Conservation (phyloP, 2,797 vertebrate genomes). For the Leptatherina wallacei region DNA sequence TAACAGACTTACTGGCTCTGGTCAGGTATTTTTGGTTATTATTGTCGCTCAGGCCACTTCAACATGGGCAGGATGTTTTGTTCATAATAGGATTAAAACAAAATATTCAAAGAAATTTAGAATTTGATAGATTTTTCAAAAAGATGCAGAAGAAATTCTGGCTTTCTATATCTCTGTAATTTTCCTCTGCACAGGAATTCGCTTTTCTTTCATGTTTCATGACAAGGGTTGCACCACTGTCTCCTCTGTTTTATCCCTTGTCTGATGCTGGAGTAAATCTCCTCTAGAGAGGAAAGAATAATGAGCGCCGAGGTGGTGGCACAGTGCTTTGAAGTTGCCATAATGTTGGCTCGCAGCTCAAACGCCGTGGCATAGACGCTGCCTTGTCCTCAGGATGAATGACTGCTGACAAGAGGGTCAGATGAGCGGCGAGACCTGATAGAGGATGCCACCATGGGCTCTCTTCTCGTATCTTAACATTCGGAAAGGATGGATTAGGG, state of each 20-base stretch:
- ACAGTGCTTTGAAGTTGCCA: conserved; percentile 78
- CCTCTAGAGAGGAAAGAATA: conserved; percentile 67
- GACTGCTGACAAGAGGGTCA: conserved; percentile 76
- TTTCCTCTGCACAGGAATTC: conserved; percentile 12
- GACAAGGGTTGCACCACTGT: conserved; percentile 23
- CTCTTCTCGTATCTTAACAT: conserved; percentile 58
- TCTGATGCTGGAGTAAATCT: conserved; percentile 61
- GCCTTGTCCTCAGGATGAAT: conserved; percentile 81
- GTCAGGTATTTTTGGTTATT: conserved; percentile 73
- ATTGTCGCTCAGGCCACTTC: conserved; percentile 47
- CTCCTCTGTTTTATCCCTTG: conserved; percentile 54
- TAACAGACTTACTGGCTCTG: conserved; percentile 67
- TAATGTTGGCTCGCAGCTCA: conserved; percentile 79
- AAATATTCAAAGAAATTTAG: conserved; percentile 2
- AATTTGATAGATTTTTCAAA: neutral
- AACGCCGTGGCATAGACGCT: conserved; percentile 71
- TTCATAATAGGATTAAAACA: conserved; percentile 8
- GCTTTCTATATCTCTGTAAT: conserved; percentile 10
- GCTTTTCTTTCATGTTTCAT: conserved; percentile 34
- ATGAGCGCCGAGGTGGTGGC: conserved; percentile 66
- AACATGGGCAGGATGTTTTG: conserved; percentile 38
- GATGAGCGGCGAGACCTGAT: conserved; percentile 60
- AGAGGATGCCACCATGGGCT: conserved; percentile 52
- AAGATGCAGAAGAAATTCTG: neutral
- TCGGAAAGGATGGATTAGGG: conserved; percentile 64